Evolutionary conservation across 2,797 vertebrate genomes (phyloP).

Genomic region (Acrocephalus scirpaceus): DNA sequence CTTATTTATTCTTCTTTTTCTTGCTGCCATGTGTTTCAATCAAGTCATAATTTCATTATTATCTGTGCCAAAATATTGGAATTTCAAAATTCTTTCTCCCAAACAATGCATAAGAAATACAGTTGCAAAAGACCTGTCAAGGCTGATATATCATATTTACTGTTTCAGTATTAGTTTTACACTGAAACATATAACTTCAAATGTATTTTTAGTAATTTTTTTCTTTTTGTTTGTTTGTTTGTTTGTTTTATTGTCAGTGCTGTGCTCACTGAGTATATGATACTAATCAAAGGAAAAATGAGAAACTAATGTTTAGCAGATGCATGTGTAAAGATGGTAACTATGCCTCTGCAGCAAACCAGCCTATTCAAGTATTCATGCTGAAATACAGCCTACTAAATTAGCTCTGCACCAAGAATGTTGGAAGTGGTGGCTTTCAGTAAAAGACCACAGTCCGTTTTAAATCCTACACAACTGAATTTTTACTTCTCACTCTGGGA

Average conservation of each 20-base stretch:
- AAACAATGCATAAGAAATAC: not conserved
- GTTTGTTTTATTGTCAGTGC: not conserved
- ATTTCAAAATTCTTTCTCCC: not conserved
- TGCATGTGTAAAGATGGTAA: not conserved
- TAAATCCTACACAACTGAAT: not conserved
- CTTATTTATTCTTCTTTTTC: slow-evolving; percentile 13
- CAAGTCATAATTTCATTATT: not conserved
- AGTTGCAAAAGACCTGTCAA: not conserved
- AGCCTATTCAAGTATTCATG: not conserved
- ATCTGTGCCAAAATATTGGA: not conserved
- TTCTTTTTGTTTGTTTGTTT: not conserved
- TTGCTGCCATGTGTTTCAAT: not conserved
- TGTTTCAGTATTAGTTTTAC: not conserved
- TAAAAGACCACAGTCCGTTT: not conserved
- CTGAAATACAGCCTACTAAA: not conserved
- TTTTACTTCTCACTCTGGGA: not conserved
- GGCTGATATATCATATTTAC: not conserved
- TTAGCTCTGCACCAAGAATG: not conserved
- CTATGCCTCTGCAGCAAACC: not conserved
- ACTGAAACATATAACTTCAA: not conserved
- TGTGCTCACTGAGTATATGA: not conserved
- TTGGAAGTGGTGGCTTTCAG: not conserved
- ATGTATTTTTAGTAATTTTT: not conserved
- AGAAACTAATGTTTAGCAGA: not conserved
- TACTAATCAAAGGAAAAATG: not conserved